These are phyloP conservation scores for Callitettix versicolor DNA, from an alignment of 1,140 invertebrate genomes.

Conservation along the genomic window DNA sequence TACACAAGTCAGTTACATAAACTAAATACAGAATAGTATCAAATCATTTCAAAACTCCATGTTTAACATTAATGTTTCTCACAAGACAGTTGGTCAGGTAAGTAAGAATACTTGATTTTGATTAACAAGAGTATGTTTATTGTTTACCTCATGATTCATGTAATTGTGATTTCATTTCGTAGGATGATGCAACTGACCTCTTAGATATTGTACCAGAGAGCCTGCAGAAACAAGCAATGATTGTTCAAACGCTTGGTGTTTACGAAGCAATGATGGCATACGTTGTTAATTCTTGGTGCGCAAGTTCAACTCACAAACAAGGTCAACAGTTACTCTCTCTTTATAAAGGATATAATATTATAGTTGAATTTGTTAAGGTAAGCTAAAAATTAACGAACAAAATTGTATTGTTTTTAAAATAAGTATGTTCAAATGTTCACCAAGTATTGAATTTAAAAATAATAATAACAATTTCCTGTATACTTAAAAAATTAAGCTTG, in stretches of 20 bases:
- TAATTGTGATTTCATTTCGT: neutral
- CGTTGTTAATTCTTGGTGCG: constrained; percentile 18
- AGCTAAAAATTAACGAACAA: neutral
- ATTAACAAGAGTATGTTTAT: no score
- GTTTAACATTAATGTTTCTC: no score
- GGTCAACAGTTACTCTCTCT: constrained; percentile 16
- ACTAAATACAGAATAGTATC: no score
- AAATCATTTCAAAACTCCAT: no score
- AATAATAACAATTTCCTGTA: no score
- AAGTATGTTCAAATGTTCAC: no score
- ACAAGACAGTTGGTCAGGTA: neutral
- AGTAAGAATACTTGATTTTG: neutral
- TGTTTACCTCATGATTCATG: no score
- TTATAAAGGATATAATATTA: constrained; percentile 18
- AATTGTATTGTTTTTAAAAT: no score
- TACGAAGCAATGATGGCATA: constrained; percentile 25
- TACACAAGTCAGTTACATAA: no score
- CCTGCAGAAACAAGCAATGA: constrained; percentile 19
- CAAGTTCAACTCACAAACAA: constrained; percentile 8
- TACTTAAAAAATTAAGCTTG: no score
- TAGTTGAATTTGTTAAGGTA: constrained; percentile 24
- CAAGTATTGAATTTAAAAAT: no score
- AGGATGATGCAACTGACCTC: constrained; percentile 19
- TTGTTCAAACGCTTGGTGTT: constrained; percentile 17
- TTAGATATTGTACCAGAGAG: constrained; percentile 16